Base-by-base conservation (phyloP, 2,113 vertebrate genomes). In the Barnardius zonarius region DNA sequence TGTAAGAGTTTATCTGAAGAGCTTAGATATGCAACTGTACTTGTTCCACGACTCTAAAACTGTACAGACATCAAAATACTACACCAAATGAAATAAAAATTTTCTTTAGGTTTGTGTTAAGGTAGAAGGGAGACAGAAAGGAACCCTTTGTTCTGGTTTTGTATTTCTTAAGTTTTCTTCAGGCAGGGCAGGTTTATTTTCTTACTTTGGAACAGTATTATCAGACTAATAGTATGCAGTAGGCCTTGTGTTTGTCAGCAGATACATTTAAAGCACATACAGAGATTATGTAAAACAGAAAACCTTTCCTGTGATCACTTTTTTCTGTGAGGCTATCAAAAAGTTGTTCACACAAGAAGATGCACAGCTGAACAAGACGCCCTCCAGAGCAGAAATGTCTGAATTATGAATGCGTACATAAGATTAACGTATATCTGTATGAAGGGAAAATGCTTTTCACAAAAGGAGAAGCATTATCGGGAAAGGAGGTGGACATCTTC, bases 241-340 rank as follows among this genome's bases (percentile, higher is more conserved):
- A 49, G 51, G 41, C 35, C 31, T 59, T 5, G 3, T 11, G 23
- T 35, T 39, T 72, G 5, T 13, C 82, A 46, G 4, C 24, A 25
- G 2, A 4, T 5, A 18, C 0, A 0, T 39, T 59, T 52, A 61
- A 89, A 78, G 59, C 27, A 52, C 2, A 9, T 0, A 62, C 2
- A 12, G 0, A 76, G 2, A 30, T 6, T 5, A 1, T 18, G 11
- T 2, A 67, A 88, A 66, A 28, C 1, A 46, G 22, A 54, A 88
- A 81, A 8, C 9, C 5, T 9, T 57, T 59, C 19, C 35, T 44
- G 5, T 9, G 4, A 37, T 4, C 19, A 23, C 9, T 2, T 43
- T 54, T 84, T 73, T 23, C 43, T 37, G 37, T 11, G 13, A 67
- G 7, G 2, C 57, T 69, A 37, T 2, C 33, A 62, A 75, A 55